Base-by-base conservation (phyloP, 2,797 vertebrate species). In the Otus scops region DNA sequence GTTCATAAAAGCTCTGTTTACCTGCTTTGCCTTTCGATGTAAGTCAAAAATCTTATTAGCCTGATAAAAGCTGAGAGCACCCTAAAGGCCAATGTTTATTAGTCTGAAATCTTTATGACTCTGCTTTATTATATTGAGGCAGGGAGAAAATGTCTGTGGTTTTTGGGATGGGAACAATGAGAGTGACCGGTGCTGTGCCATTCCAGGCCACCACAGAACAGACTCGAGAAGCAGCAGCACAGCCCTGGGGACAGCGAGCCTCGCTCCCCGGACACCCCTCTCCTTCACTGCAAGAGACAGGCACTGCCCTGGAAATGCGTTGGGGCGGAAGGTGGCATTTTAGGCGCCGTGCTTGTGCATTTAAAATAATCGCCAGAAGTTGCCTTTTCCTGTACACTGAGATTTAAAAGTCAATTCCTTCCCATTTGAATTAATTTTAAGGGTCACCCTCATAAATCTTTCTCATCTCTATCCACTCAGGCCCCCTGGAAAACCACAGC, bases 1-100 rank as follows among this genome's bases (percentile, higher is more conserved):
- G 53, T 50, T 54, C 71, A 69, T 41, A 48, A 91, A 65, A 71
- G 24, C 80, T 74, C 61, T 78, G 81, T 70, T 92, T 85, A 41
- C 71, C 79, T n/a, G 32, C 71, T 73, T 36, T 36, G 57, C 69
- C 76, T 47, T 59, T 22, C 26, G 5, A 3, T 69, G 87, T 6
- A 50, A 88, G n/a, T 47, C 92, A 87, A 45, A 95, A 95, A 93
- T 70, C 91, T 89, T 61, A 89, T 90, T 89, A 97, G 78, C 70
- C 80, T 38, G 28, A 81, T 86, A 85, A 92, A 93, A 91, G 71
- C 68, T 68, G 74, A 77, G 65, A 77, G 84, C 88, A 59, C 80
- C 91, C 95, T 64, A 85, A 94, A 82, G 92, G 91, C 80, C 91
- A 56, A 2, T 27, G 45, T 87, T 93, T 94, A 92, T 94, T 92